Evolutionary conservation across 2,113 vertebrate genomes (phyloP).

Genomic region (Perccottus glenii): DNA sequence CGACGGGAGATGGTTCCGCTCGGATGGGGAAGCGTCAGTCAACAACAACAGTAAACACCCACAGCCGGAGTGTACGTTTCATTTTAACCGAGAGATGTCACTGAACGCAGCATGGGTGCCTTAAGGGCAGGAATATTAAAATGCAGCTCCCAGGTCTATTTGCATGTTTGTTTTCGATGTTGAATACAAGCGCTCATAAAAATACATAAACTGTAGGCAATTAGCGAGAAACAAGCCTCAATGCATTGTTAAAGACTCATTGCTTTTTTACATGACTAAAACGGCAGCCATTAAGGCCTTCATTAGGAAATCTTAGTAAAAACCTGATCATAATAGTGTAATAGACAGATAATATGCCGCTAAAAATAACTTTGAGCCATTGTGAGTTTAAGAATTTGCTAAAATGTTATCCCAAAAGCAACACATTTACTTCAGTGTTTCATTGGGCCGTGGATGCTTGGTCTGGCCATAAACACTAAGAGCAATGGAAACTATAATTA

Average conservation of each 20-base stretch:
- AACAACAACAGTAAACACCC: conserved; percentile 56
- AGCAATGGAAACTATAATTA: background rate
- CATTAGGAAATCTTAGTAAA: conserved; percentile 2
- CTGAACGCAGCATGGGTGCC: conserved; percentile 52
- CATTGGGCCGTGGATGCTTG: background rate
- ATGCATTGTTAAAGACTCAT: conserved; percentile 28
- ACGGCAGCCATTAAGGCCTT: background rate
- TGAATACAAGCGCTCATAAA: conserved; percentile 35
- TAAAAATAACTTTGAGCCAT: background rate
- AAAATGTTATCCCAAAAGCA: background rate
- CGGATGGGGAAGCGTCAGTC: conserved; percentile 58
- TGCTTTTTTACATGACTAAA: conserved; percentile 13
- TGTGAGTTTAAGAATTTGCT: conserved; percentile 1
- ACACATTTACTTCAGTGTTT: conserved; percentile 1
- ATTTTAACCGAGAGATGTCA: conserved; percentile 60
- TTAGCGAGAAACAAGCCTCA: conserved; percentile 38
- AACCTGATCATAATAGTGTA: background rate
- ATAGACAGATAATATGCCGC: background rate
- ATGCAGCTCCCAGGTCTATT: conserved; percentile 47
- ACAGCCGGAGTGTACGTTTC: conserved; percentile 53
- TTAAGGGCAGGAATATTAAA: conserved; percentile 46
- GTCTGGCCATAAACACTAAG: conserved; percentile 5
- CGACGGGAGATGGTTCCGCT: conserved; percentile 71
- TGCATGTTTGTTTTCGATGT: conserved; percentile 49
- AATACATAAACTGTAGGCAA: conserved; percentile 34